These are phyloP conservation scores for Paradoxurus hermaphroditus DNA, from an alignment of 2,113 vertebrate genomes.

Conservation along the genomic window DNA sequence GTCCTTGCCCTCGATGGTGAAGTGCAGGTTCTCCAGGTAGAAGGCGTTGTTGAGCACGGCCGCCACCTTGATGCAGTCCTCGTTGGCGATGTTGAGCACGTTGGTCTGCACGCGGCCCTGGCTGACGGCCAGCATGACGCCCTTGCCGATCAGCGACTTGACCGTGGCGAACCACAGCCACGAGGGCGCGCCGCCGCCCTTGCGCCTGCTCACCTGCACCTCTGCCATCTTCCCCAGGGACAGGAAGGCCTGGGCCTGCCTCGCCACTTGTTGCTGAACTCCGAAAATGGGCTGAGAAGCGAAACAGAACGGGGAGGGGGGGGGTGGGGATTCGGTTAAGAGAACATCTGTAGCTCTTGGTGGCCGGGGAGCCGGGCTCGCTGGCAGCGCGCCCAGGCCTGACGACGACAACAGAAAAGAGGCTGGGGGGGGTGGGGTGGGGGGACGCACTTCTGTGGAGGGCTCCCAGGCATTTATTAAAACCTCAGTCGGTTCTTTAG, in stretches of 20 bases:
- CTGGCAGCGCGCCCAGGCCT: slow-evolving; percentile 24
- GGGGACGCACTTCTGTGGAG: slow-evolving; percentile 5
- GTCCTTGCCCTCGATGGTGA: slow-evolving; percentile 94
- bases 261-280: slow-evolving; percentile 96
- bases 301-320: slow-evolving; percentile 57
- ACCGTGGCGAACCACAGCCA: slow-evolving; percentile 98
- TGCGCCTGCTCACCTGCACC: slow-evolving; percentile 89
- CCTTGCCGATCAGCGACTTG: slow-evolving; percentile 95
- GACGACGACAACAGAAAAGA: background rate
- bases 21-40: slow-evolving; percentile 97
- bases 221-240: slow-evolving; percentile 95
- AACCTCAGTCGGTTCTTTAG: background rate
- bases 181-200: slow-evolving; percentile 87
- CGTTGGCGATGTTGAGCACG: slow-evolving; percentile 94
- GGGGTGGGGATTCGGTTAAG: background rate
- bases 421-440: background rate
- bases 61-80: slow-evolving; percentile 98
- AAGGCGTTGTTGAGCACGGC: slow-evolving; percentile 96
- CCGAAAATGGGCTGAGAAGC: slow-evolving; percentile 94
- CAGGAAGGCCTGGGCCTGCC: slow-evolving; percentile 95
- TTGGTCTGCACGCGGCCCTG: slow-evolving; percentile 96
- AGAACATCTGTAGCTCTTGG: slow-evolving; percentile 47
- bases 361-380: slow-evolving; percentile 60
- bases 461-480: slow-evolving; percentile 42
- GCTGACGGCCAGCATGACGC: slow-evolving; percentile 96